Conservation (phyloP, 2,113 vertebrate species). For the Balaeniceps rex region DNA sequence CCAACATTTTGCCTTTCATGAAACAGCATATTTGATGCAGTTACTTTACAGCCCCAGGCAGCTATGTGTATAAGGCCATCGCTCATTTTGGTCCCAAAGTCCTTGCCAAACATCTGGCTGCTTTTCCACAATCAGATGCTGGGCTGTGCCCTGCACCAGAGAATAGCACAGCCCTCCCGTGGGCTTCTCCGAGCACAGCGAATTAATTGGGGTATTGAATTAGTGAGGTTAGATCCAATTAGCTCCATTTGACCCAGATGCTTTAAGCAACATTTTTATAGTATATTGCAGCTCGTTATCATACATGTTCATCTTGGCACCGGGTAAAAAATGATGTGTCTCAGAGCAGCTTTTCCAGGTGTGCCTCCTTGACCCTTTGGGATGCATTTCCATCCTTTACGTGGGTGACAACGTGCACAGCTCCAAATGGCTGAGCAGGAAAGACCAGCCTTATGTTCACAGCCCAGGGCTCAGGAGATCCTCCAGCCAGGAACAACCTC, state of each 20-base stretch:
- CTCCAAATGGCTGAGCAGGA: background rate
- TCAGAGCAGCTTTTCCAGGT: background rate
- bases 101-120: background rate
- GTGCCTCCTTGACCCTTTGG: background rate
- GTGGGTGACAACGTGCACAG: background rate
- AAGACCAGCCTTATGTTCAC: background rate
- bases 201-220: slow-evolving; percentile 6
- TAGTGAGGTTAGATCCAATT: background rate
- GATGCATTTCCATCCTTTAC: background rate
- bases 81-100: background rate
- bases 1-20: too few relatives aligned
- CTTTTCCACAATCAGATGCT: background rate
- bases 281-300: background rate
- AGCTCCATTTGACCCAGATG: background rate
- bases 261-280: background rate
- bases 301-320: background rate
- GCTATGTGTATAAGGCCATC: background rate
- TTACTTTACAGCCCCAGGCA: background rate
- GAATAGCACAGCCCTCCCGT: background rate
- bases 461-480: background rate
- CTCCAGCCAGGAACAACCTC: background rate
- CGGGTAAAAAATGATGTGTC: background rate
- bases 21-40: background rate
- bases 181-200: fast-evolving
- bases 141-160: background rate